Evolutionary conservation across 2,888 invertebrate species (phyloP).

Genomic region (Dascillus cervinus): DNA sequence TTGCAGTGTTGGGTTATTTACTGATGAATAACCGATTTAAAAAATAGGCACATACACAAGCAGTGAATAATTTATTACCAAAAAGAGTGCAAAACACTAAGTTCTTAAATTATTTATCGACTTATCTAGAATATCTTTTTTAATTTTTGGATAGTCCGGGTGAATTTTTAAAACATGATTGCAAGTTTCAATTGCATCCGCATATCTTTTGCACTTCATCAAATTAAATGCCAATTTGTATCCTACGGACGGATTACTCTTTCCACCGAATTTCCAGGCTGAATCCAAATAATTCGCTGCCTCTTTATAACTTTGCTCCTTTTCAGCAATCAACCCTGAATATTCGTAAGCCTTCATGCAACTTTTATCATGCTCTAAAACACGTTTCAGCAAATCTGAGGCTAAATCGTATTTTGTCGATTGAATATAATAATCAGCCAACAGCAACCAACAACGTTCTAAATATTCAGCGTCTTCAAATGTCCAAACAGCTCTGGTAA

Average conservation of each 20-base stretch:
- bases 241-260: conserved; percentile 76
- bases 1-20: too few relatives aligned
- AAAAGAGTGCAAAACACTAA: too few relatives aligned
- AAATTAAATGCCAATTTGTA: conserved; percentile 89
- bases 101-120: conserved; percentile 68
- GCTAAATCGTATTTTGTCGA: conserved; percentile 82
- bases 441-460: conserved; percentile 88
- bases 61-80: conserved; percentile 26
- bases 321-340: conserved; percentile 78
- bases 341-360: conserved; percentile 89
- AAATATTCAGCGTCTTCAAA: conserved; percentile 94
- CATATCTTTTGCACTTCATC: conserved; percentile 80
- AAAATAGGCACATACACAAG: too few relatives aligned
- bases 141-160: conserved; percentile 85
- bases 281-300: conserved; percentile 75
- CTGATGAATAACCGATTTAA: not conserved
- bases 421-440: conserved; percentile 85
- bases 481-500: conserved; percentile 80
- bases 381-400: conserved; percentile 68
- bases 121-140: conserved; percentile 90
- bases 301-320: conserved; percentile 82
- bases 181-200: conserved; percentile 88
- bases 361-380: conserved; percentile 76
- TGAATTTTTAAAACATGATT: conserved; percentile 72
- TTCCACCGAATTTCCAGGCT: conserved; percentile 81